phyloP scores from a whole-genome alignment of 2,113 vertebrate genomes.

The Pseudolaguvia tuberculata region DNA sequence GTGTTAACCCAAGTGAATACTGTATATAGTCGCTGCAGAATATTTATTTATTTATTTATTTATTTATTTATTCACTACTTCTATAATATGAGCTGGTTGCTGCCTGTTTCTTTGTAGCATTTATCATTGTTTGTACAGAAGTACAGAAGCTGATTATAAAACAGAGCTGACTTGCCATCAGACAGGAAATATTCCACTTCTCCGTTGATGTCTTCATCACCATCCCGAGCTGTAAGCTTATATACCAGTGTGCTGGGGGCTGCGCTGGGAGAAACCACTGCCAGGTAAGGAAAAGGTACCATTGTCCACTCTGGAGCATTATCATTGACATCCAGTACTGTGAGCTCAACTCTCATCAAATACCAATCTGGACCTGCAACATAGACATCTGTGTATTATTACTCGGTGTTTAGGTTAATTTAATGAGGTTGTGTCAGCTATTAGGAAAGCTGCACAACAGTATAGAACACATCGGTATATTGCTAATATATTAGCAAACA shows the following conservation, averaged over 20 bases:
- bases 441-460: background rate
- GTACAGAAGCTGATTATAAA: background rate
- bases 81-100: background rate
- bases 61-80: no score
- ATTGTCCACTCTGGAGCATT: slow-evolving; percentile 80
- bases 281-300: slow-evolving; percentile 75
- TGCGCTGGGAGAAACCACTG: slow-evolving; percentile 73
- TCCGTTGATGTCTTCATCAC: slow-evolving; percentile 77
- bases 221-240: slow-evolving; percentile 75
- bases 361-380: slow-evolving; percentile 78
- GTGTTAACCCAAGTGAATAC: background rate
- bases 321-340: slow-evolving; percentile 80
- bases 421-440: background rate
- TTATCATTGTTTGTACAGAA: no score
- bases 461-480: background rate
- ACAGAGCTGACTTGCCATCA: slow-evolving; percentile 67
- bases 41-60: no score
- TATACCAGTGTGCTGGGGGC: slow-evolving; percentile 72
- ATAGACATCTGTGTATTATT: background rate
- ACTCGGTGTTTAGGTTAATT: background rate
- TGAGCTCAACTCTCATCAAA: slow-evolving; percentile 71
- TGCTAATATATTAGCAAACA: no score
- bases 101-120: background rate
- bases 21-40: background rate
- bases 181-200: slow-evolving; percentile 83